A percentile compares a stretch with the other conserved stretches of the same genome.
These are phyloP conservation scores for Lithosia quadra DNA, from an alignment of 2,888 invertebrate species.

Conservation along the genomic window DNA sequence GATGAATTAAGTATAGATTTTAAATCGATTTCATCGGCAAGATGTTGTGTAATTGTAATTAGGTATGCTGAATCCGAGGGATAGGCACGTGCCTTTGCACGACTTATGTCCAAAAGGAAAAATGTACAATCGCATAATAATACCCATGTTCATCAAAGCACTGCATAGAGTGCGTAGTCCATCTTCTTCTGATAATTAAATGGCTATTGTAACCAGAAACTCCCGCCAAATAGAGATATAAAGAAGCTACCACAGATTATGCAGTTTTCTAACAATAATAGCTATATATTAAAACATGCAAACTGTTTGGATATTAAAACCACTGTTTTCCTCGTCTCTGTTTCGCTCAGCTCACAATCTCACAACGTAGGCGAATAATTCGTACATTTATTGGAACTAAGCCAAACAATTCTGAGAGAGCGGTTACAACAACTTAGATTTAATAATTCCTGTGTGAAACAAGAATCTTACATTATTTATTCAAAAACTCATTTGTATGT, in stretches of 20 bases:
- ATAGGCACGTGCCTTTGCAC: too few relatives aligned
- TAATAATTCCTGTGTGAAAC: background rate
- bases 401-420: constrained; percentile 5
- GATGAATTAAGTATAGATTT: too few relatives aligned
- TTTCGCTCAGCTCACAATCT: background rate
- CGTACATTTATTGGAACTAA: constrained; percentile 15
- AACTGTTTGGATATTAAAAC: background rate
- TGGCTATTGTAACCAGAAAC: too few relatives aligned
- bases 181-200: too few relatives aligned
- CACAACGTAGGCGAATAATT: background rate
- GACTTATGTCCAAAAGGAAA: too few relatives aligned
- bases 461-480: background rate
- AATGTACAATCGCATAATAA: too few relatives aligned
- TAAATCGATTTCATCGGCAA: too few relatives aligned
- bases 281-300: background rate
- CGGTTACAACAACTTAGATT: constrained; percentile 1
- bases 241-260: background rate
- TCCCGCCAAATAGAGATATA: too few relatives aligned
- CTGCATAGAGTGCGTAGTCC: too few relatives aligned
- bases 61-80: too few relatives aligned
- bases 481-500: background rate
- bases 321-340: background rate
- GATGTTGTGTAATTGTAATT: too few relatives aligned
- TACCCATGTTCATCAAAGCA: too few relatives aligned
- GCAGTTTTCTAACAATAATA: background rate